phyloP scores from a whole-genome alignment of 2,113 vertebrate species.

The Motacilla alba region DNA sequence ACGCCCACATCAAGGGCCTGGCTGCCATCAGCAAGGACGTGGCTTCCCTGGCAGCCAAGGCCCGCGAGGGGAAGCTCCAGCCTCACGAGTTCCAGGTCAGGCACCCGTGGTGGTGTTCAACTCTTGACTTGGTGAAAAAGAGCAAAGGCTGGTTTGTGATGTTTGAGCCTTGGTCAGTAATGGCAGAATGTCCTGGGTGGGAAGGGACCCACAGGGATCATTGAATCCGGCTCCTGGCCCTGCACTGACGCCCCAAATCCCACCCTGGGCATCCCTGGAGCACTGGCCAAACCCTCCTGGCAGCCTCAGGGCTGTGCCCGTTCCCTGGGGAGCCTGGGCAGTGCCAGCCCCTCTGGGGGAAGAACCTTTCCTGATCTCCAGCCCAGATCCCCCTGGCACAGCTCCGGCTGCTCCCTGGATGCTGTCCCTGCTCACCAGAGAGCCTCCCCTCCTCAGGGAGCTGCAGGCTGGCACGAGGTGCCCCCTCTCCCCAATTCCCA shows the following conservation, averaged over 20 bases:
- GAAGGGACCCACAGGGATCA: neutral
- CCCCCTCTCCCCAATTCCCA: neutral
- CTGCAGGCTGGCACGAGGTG: neutral
- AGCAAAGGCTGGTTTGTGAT: neutral
- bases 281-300: accelerated
- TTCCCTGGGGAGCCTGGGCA: neutral
- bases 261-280: neutral
- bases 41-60: slow-evolving; percentile 82
- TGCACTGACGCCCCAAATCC: neutral
- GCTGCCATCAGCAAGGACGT: slow-evolving; percentile 87
- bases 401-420: neutral
- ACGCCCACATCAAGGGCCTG: slow-evolving; percentile 92
- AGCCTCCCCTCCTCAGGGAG: neutral
- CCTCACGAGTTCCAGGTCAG: slow-evolving; percentile 96
- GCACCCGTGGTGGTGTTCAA: accelerated
- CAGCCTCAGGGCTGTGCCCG: neutral
- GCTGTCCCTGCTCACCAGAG: neutral
- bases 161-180: neutral
- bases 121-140: neutral
- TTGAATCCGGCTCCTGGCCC: neutral
- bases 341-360: neutral
- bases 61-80: slow-evolving; percentile 93
- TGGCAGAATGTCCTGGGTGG: neutral
- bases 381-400: neutral
- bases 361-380: accelerated